These are phyloP conservation scores for Amphiduros pacificus DNA, from an alignment of 2,888 invertebrate genomes.

Conservation along the genomic window DNA sequence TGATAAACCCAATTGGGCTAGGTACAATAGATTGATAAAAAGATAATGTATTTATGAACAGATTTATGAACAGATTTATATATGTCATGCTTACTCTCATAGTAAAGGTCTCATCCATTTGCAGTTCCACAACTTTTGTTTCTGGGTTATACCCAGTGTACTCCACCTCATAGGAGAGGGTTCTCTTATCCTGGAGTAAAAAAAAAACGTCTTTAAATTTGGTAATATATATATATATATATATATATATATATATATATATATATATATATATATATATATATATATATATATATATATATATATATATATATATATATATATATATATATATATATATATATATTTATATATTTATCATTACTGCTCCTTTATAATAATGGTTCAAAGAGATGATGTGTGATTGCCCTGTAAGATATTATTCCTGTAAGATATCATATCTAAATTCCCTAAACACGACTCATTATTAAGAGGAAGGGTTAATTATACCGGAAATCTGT, in stretches of 20 bases:
- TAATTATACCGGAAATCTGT: constrained; percentile 9
- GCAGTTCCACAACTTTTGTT: constrained; percentile 1
- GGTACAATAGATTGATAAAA: too few species aligned
- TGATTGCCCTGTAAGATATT: not conserved
- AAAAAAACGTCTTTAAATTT: too few species aligned
- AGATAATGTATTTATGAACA: too few species aligned
- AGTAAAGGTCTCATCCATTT: too few species aligned
- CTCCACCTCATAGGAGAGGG: constrained; percentile 2
- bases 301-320: not conserved
- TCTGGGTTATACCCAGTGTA: constrained; percentile 2
- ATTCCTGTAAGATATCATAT: not conserved
- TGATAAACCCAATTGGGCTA: too few species aligned
- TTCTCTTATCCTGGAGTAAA: constrained; percentile 3
- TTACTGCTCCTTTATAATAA: not conserved
- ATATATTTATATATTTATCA: not conserved
- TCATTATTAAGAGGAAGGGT: not conserved
- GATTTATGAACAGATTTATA: too few species aligned
- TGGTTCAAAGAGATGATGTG: not conserved
- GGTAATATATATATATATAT: too few species aligned
- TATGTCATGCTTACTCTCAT: too few species aligned
- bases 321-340: not conserved
- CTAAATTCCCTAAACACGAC: not conserved
- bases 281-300: too few species aligned
- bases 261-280: too few species aligned
- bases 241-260: too few species aligned